phyloP scores from a whole-genome alignment of 2,113 vertebrate species.

The Toxotes chatareus region DNA sequence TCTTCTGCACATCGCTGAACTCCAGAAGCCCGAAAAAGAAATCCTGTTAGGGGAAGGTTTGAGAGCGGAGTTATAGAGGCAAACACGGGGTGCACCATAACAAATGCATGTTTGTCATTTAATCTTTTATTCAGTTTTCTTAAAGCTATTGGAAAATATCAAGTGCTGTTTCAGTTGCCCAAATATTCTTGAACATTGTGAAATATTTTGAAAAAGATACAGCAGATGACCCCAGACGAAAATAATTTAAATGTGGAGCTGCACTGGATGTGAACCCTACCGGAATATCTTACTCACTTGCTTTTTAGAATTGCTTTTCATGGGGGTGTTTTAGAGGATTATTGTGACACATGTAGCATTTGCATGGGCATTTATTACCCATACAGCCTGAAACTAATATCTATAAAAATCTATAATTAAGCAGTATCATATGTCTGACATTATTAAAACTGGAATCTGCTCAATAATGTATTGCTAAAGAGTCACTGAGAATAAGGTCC shows the following conservation, averaged over 20 bases:
- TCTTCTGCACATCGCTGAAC: conserved; percentile 45
- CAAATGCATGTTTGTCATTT: conserved; percentile 55
- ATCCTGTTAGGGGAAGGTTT: conserved; percentile 52
- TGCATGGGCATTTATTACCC: conserved; percentile 6
- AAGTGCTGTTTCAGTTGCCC: neutral
- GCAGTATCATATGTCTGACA: conserved; percentile 18
- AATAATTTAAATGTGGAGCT: conserved; percentile 17
- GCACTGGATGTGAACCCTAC: conserved; percentile 44
- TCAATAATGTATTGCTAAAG: conserved; percentile 44
- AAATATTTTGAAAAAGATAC: conserved; percentile 23
- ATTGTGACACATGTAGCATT: neutral
- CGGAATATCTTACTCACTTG: neutral
- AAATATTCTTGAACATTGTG: conserved; percentile 23
- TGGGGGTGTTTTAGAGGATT: conserved; percentile 5
- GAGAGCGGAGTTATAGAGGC: conserved; percentile 24
- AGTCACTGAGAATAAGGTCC: conserved; percentile 38
- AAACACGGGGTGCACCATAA: conserved; percentile 7
- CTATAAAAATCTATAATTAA: conserved; percentile 22
- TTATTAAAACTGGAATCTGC: conserved; percentile 47
- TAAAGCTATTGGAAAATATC: conserved; percentile 7
- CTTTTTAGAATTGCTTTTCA: conserved; percentile 20
- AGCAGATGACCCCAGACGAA: neutral
- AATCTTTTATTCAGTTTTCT: conserved; percentile 20
- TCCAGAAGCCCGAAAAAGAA: conserved; percentile 45
- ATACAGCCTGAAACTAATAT: conserved; percentile 11